Conservation (phyloP, 2,888 invertebrate species). For the Sabellastarte sp. region DNA sequence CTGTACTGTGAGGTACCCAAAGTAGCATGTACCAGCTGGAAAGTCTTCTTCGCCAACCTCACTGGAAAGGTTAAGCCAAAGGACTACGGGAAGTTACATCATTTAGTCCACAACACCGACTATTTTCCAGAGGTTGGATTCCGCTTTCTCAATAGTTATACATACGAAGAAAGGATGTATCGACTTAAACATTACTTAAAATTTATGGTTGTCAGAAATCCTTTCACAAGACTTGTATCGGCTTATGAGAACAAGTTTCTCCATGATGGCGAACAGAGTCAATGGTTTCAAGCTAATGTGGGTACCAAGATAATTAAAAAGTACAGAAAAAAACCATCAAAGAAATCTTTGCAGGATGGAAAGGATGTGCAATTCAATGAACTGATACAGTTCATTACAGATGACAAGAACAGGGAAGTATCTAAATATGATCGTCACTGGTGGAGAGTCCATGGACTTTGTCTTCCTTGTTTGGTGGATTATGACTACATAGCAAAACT, state of each 20-base stretch:
- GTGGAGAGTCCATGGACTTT: not conserved
- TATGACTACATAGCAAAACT: slow-evolving; percentile 4
- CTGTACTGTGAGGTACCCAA: slow-evolving; percentile 2
- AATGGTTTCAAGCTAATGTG: not conserved
- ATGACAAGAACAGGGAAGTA: not conserved
- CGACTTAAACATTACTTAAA: not conserved
- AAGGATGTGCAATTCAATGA: not conserved
- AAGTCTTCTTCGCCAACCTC: slow-evolving; percentile 1
- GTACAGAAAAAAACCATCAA: not conserved
- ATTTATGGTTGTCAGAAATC: not conserved
- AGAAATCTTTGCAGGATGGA: not conserved
- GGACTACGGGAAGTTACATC: not conserved
- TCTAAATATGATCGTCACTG: not conserved
- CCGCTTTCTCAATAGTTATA: not conserved
- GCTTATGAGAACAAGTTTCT: slow-evolving; percentile 2
- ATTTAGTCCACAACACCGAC: not conserved
- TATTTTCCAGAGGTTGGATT: slow-evolving; percentile 1
- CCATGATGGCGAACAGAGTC: not conserved
- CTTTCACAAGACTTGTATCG: not conserved
- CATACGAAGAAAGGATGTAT: not conserved
- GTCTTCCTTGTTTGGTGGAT: not conserved
- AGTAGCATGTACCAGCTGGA: slow-evolving; percentile 4
- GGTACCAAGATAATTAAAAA: not conserved
- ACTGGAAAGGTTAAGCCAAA: not conserved
- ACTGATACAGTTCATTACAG: not conserved